These are phyloP conservation scores for Pantherophis alleghaniensis DNA, from an alignment of 2,797 vertebrate genomes.

Conservation along the genomic window DNA sequence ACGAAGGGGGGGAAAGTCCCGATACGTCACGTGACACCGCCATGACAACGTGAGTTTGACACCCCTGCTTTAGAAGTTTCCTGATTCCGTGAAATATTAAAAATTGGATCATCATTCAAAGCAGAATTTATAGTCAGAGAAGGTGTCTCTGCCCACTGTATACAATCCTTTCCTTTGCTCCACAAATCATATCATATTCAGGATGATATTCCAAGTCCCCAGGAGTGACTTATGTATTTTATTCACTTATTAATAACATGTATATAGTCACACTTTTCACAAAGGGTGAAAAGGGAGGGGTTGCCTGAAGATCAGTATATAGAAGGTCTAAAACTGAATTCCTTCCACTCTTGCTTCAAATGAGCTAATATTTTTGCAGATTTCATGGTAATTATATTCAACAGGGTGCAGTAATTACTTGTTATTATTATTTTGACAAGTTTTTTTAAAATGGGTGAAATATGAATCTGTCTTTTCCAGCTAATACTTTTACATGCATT, in stretches of 20 bases:
- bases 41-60: fast-evolving
- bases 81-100: neutral
- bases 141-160: neutral
- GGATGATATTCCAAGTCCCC: neutral
- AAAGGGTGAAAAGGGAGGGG: neutral
- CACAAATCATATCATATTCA: neutral
- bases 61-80: neutral
- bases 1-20: too few relatives aligned
- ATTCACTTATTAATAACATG: neutral
- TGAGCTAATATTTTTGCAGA: neutral
- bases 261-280: neutral
- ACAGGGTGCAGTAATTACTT: slow-evolving; percentile 8
- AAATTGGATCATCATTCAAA: neutral
- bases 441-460: neutral
- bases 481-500: slow-evolving; percentile 83
- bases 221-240: neutral
- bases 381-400: neutral
- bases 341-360: neutral
- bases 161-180: neutral
- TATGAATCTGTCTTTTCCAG: slow-evolving; percentile 59
- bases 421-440: neutral
- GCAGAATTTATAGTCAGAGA: neutral
- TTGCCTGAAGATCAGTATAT: neutral
- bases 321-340: neutral
- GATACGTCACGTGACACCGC: fast-evolving